Conservation (phyloP, 2,888 invertebrate genomes). For the Platerodrilus igneus region DNA sequence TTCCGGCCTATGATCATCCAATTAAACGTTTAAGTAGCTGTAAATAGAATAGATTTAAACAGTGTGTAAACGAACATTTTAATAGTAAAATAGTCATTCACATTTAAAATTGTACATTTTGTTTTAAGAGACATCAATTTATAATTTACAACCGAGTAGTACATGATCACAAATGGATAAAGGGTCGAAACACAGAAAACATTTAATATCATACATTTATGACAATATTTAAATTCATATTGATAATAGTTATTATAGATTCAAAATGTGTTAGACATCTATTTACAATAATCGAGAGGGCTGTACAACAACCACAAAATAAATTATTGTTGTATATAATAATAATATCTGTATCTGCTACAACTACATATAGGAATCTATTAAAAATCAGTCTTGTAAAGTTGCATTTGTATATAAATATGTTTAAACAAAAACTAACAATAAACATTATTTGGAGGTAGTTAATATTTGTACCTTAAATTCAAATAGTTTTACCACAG, state of each 20-base stretch:
- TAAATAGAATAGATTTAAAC: too few species aligned
- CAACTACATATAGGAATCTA: constrained; percentile 41
- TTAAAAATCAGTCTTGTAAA: constrained; percentile 50
- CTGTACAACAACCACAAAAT: too few species aligned
- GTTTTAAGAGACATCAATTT: constrained; percentile 36
- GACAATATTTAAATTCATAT: constrained; percentile 25
- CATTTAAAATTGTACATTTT: constrained; percentile 45
- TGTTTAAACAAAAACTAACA: constrained; percentile 19
- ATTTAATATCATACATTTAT: constrained; percentile 24
- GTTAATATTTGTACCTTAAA: constrained; percentile 36
- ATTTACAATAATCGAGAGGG: too few species aligned
- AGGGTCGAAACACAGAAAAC: constrained; percentile 25
- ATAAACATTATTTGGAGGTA: constrained; percentile 39
- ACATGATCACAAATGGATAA: constrained; percentile 38
- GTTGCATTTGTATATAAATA: constrained; percentile 27
- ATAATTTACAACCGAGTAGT: constrained; percentile 30
- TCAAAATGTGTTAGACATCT: too few species aligned
- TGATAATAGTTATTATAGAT: constrained; percentile 16
- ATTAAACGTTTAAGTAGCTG: too few species aligned
- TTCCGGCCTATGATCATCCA: too few species aligned
- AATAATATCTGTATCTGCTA: constrained; percentile 19
- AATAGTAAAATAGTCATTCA: constrained; percentile 49
- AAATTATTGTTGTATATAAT: too few species aligned
- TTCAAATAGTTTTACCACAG: constrained; percentile 16
- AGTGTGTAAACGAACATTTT: constrained; percentile 46